These are phyloP conservation scores for Myxocyprinus asiaticus DNA, from an alignment of 2,113 vertebrate genomes.

Conservation along the genomic window DNA sequence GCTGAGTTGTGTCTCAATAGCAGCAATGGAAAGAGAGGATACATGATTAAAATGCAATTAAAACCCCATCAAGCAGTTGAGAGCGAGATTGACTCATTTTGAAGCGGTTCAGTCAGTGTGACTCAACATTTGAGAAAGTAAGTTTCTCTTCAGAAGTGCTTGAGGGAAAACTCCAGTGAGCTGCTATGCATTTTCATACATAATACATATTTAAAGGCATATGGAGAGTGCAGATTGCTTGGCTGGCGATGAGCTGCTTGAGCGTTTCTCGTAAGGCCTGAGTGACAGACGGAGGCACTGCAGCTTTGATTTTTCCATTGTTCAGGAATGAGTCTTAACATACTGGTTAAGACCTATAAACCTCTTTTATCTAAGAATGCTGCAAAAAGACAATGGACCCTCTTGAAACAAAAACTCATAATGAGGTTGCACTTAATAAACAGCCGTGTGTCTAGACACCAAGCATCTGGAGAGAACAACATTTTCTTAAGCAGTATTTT, in stretches of 20 bases:
- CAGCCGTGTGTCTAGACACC: too few species aligned
- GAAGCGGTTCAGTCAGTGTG: slow-evolving; percentile 16
- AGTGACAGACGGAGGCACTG: too few species aligned
- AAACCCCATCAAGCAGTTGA: slow-evolving; percentile 33
- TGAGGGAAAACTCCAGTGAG: slow-evolving; percentile 37
- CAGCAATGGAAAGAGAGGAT: slow-evolving; percentile 45
- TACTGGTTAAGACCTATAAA: too few species aligned
- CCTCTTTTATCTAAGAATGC: too few species aligned
- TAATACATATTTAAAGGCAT: slow-evolving; percentile 47
- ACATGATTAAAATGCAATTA: slow-evolving; percentile 12
- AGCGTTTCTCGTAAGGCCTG: too few species aligned
- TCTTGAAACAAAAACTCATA: too few species aligned
- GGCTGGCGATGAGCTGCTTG: neutral
- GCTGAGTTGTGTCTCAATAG: neutral
- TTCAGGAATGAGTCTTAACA: too few species aligned
- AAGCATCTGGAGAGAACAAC: too few species aligned
- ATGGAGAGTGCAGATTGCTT: neutral
- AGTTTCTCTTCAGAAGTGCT: neutral
- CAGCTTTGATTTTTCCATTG: too few species aligned
- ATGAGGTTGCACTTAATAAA: too few species aligned
- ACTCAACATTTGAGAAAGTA: neutral
- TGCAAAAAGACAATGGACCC: too few species aligned
- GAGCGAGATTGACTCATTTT: slow-evolving; percentile 15
- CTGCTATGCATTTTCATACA: slow-evolving; percentile 51
- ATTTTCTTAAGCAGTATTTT: too few species aligned